phyloP scores from a whole-genome alignment of 1,140 invertebrate species.

The Charaxes varanes region DNA sequence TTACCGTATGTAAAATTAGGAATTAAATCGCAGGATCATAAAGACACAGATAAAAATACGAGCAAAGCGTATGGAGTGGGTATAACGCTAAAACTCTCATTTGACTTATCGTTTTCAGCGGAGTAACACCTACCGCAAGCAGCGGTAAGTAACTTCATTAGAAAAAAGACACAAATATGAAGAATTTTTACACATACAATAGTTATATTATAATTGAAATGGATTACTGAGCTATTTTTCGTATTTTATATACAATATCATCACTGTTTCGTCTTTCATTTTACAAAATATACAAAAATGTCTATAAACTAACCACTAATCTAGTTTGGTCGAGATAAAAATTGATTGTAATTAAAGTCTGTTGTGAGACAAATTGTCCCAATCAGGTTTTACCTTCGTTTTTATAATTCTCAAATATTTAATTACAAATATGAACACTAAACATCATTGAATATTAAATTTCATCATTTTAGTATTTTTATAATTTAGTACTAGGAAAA shows the following conservation, averaged over 20 bases:
- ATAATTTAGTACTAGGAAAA: background rate
- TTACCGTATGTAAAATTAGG: too few species aligned
- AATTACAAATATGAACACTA: constrained; percentile 3
- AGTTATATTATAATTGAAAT: constrained; percentile 5
- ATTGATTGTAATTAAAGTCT: background rate
- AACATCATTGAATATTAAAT: background rate
- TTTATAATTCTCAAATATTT: background rate
- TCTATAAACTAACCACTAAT: constrained; percentile 27
- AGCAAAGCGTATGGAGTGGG: too few species aligned
- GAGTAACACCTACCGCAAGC: too few species aligned
- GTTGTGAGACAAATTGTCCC: background rate
- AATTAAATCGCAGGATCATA: too few species aligned
- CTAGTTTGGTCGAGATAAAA: constrained; percentile 39
- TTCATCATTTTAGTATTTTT: background rate
- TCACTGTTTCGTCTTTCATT: constrained; percentile 61
- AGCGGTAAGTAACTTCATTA: too few species aligned
- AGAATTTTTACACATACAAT: background rate
- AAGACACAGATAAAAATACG: too few species aligned
- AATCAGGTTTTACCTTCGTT: background rate
- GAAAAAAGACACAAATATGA: background rate
- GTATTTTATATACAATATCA: constrained; percentile 22
- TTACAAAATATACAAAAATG: constrained; percentile 62
- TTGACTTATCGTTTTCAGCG: too few species aligned
- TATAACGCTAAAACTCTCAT: too few species aligned
- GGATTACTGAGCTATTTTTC: background rate